phyloP scores from a whole-genome alignment of 2,113 vertebrate genomes.

The Carassius auratus region DNA sequence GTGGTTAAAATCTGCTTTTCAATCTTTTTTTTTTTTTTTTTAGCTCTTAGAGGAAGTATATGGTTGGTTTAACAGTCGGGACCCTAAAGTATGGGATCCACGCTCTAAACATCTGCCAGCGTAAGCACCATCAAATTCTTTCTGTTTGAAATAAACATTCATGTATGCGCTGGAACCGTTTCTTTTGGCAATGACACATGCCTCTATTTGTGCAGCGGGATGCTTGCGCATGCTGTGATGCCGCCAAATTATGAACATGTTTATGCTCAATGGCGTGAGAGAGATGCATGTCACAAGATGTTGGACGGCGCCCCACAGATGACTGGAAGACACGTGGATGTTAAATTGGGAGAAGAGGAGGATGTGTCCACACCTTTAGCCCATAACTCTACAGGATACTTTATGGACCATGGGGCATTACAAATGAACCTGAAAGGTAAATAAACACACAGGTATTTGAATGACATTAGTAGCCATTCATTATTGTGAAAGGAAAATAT shows the following conservation, averaged over 20 bases:
- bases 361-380: conserved; percentile 58
- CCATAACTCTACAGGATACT: conserved; percentile 61
- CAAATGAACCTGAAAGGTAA: conserved; percentile 73
- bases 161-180: too few species aligned
- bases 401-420: conserved; percentile 64
- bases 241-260: conserved; percentile 88
- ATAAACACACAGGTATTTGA: not conserved
- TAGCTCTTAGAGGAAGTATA: conserved; percentile 88
- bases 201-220: conserved; percentile 72
- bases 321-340: conserved; percentile 56
- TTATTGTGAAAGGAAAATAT: not conserved
- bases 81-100: conserved; percentile 86
- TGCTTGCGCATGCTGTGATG: conserved; percentile 85
- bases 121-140: conserved; percentile 72
- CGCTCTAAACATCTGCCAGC: conserved; percentile 78
- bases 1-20: not conserved
- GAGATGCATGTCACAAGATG: conserved; percentile 64
- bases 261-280: conserved; percentile 88
- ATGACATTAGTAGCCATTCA: not conserved
- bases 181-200: not conserved
- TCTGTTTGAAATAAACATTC: not conserved
- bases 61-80: conserved; percentile 88
- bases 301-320: conserved; percentile 57
- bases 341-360: conserved; percentile 69
- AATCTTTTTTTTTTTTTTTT: conserved; percentile 37